Percentiles rank a stretch among this genome's conserved stretches.
Conservation (phyloP, 2,888 invertebrate genomes). For the Euproctis similis region DNA sequence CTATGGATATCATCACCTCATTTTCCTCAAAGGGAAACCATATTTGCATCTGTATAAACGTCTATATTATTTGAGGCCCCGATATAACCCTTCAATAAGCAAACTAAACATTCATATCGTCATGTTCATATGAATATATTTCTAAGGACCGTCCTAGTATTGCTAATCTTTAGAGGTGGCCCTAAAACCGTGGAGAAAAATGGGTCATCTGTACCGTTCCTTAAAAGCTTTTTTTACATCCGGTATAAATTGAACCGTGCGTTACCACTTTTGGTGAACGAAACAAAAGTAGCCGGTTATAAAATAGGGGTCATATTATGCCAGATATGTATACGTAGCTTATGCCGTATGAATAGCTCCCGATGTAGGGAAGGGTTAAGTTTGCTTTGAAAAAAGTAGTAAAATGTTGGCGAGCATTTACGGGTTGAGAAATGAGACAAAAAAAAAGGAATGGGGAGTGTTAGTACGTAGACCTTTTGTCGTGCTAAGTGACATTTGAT, state of each 20-base stretch:
- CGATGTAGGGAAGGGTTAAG: slow-evolving; percentile 51
- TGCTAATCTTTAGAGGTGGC: slow-evolving; percentile 46
- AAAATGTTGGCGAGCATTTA: slow-evolving; percentile 59
- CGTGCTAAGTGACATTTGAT: slow-evolving; percentile 34
- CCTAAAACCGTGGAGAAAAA: slow-evolving; percentile 48
- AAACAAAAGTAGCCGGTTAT: slow-evolving; percentile 6
- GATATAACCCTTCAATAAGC: slow-evolving; percentile 39
- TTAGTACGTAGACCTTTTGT: slow-evolving; percentile 40
- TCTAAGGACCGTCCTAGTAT: slow-evolving; percentile 37
- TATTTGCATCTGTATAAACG: slow-evolving; percentile 23
- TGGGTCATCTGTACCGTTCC: slow-evolving; percentile 53
- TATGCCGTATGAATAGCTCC: slow-evolving; percentile 57
- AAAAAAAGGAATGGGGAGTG: slow-evolving; percentile 41
- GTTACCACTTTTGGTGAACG: slow-evolving; percentile 7
- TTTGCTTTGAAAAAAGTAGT: slow-evolving; percentile 45
- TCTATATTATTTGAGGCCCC: slow-evolving; percentile 22
- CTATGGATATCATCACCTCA: too few relatives aligned
- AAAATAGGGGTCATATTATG: slow-evolving; percentile 22
- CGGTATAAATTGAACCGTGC: slow-evolving; percentile 25
- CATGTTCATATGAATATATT: slow-evolving; percentile 45
- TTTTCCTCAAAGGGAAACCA: too few relatives aligned
- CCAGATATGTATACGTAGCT: slow-evolving; percentile 40
- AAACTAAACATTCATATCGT: slow-evolving; percentile 37
- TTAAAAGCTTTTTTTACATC: slow-evolving; percentile 34
- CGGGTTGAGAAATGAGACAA: slow-evolving; percentile 39